Evolutionary conservation across 2,113 vertebrate species (phyloP).

Genomic region (Protomyctophum bolini): DNA sequence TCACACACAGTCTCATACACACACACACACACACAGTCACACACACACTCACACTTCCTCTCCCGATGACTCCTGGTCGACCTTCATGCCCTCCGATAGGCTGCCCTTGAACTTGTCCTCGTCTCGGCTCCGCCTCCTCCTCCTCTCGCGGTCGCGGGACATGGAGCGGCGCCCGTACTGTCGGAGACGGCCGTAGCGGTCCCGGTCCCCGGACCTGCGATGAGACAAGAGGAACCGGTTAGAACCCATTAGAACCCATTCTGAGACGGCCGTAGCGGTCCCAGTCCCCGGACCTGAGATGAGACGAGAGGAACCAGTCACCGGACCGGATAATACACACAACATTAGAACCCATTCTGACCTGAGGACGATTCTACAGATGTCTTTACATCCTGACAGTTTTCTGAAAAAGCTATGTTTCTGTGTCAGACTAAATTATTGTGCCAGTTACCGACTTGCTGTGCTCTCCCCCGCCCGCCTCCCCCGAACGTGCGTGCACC

Average conservation of each 20-base stretch:
- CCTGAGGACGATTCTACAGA: no score
- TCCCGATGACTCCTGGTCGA: conserved; percentile 91
- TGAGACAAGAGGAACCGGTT: neutral
- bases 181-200: conserved; percentile 83
- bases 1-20: neutral
- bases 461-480: no score
- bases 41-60: conserved; percentile 89
- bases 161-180: conserved; percentile 84
- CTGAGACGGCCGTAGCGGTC: conserved; percentile 79
- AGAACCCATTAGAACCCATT: neutral
- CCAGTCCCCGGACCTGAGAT: conserved; percentile 76
- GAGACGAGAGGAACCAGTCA: neutral
- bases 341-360: neutral
- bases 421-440: no score
- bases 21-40: neutral
- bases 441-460: no score
- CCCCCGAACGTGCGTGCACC: no score
- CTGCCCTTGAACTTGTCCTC: conserved; percentile 99
- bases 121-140: conserved; percentile 88
- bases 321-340: neutral
- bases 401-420: no score
- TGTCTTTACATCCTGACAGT: no score
- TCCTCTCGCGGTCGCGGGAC: conserved; percentile 83
- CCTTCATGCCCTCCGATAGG: conserved; percentile 98
- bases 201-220: conserved; percentile 79